phyloP scores from a whole-genome alignment of 1,140 invertebrate genomes.

The Palaemon carinicauda region DNA sequence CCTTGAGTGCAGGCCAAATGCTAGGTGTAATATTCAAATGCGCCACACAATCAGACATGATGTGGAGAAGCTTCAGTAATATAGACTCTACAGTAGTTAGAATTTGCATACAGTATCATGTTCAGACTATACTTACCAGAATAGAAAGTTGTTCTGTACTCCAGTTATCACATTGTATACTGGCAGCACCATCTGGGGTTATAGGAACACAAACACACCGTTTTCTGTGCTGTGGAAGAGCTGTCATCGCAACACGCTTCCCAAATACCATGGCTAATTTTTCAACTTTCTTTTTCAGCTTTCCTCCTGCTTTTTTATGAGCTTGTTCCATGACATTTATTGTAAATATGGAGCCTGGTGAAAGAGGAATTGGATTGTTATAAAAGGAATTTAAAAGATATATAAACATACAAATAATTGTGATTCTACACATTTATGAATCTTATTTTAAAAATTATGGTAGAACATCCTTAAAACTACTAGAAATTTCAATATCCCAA shows the following conservation, averaged over 20 bases:
- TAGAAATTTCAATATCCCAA: too few relatives aligned
- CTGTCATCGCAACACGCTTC: conserved; percentile 73
- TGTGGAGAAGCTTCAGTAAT: too few relatives aligned
- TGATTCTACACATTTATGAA: too few relatives aligned
- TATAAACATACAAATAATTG: too few relatives aligned
- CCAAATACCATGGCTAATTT: conserved; percentile 76
- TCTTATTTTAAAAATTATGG: too few relatives aligned
- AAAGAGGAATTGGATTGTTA: conserved; percentile 57
- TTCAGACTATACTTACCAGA: conserved; percentile 3
- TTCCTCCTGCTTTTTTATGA: conserved; percentile 70
- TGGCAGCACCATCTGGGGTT: conserved; percentile 65
- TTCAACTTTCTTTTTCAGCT: conserved; percentile 69
- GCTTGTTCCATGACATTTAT: conserved; percentile 70
- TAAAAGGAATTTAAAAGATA: too few relatives aligned
- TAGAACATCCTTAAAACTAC: too few relatives aligned
- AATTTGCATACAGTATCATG: too few relatives aligned
- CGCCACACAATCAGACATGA: too few relatives aligned
- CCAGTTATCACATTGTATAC: conserved; percentile 63
- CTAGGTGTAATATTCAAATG: too few relatives aligned
- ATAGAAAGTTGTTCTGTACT: conserved; percentile 24
- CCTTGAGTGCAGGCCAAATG: too few relatives aligned
- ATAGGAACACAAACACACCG: conserved; percentile 75
- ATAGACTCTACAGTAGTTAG: too few relatives aligned
- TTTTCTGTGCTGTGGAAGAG: conserved; percentile 73
- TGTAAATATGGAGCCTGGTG: conserved; percentile 36